Evolutionary conservation across 2,113 vertebrate species (phyloP), one percentile per base, ranked within the genome.

Genomic region (Taxidea taxus): DNA sequence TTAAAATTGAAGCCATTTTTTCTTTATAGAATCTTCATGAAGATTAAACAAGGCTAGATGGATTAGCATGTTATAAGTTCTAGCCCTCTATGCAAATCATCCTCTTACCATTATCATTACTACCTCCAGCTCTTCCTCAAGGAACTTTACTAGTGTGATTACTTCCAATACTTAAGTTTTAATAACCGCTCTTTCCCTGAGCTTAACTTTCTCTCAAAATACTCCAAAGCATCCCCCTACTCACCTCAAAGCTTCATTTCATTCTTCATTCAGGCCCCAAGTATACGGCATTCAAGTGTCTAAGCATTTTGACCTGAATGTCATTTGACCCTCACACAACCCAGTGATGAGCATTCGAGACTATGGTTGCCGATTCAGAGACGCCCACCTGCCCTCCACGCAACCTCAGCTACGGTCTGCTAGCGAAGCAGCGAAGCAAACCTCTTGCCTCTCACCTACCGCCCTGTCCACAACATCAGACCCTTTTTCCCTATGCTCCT

Each of bases 151-250:
- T 51, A 7, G 31, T 37, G n/a, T 75, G 39, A 87, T 37, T 51
- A 58, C 15, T 86, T 91, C 14, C 3, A 91, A 49, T 62, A 78
- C 13, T 90, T 66, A 82, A 93, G 87, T 95, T 94, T 94, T 23
- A 84, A 39, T 62, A 47, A 72, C 21, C 58, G 34, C 64, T 90
- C 15, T 39, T 78, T 42, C 66, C 37, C 23, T 34, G n/a, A 72
- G 21, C 27, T 78, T 60, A 83, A 6, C 39, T 20, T 87, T 87
- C 75, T 70, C 74, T 91, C 87, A 90, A 90, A 86, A 47, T 54
- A 95, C 14, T 31, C 12, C 86, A 37, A 49, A 94, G 21, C 16
- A 37, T 15, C 54, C 62, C 62, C 37, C 23, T 66, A 27, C 31
- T 39, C 11, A 29, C 13, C 7, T n/a, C 29, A 23, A 51, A 10